Evolutionary conservation across 1,140 invertebrate genomes (phyloP), one percentile per base, ranked within the genome.

Genomic region (Caenorhabditis remanei): DNA sequence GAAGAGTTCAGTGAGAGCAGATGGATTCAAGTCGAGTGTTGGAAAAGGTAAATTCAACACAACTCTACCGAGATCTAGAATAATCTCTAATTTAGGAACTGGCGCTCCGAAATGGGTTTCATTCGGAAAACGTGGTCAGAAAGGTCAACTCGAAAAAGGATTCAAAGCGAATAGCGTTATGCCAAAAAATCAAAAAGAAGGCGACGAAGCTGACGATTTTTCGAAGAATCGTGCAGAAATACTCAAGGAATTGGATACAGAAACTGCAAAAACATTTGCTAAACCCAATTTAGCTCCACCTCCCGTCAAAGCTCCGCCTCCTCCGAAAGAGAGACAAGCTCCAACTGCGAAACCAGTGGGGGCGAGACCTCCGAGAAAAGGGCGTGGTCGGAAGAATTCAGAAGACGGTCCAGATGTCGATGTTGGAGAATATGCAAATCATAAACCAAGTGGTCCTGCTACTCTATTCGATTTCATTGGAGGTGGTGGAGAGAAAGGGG

Each of bases 401-500:
- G 71, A 79, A 79, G 71, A 79, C 53, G 71, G 71, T 2, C 71
- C 71, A 2, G 43, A 79, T 24, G 46, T 79, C 7, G 71, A 79
- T 53, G 46, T 79, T 50, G 71, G 71, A 79, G 71, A 79, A 11
- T 79, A 79, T 53, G 71, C 46, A 7, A 79, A 79, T 32, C 71
- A 79, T n/a, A 79, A 79, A 21, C 71, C 71, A 32, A 50, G 71
- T 24, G 71, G 71, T 4, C 71, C 71, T 2, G 71, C 71, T 13
- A 79, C 71, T 24, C 71, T 79, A 53, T 79, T 79, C 21, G 71
- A 79, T 79, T 79, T 79, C 14, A 79, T 79, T 41, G 71, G 71
- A 24, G 71, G 71, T 43, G 65, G 56, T 5, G 56, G 19, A 8
- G 56, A 53, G 16, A 53, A 63, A 32, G 65, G 24, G 41, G 11